Evolutionary conservation across 1,140 invertebrate species (phyloP).

Genomic region (Nymphalis io): DNA sequence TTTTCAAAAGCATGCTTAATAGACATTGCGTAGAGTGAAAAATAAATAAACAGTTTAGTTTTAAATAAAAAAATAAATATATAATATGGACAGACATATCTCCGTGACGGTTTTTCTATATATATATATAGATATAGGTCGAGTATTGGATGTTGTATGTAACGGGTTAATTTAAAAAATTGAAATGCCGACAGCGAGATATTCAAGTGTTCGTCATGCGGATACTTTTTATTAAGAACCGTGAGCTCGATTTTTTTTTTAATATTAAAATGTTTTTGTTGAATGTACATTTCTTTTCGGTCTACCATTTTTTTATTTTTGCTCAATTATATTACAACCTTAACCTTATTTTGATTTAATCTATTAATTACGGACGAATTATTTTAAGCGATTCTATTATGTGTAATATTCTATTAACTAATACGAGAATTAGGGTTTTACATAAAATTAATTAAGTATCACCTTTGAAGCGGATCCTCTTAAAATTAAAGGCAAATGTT

Average conservation of each 20-base stretch:
- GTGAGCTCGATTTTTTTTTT: slow-evolving; percentile 8
- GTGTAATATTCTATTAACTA: slow-evolving; percentile 23
- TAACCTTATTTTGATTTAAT: slow-evolving; percentile 7
- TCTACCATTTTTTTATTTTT: slow-evolving; percentile 1
- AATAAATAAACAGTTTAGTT: neutral
- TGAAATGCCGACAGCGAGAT: slow-evolving; percentile 10
- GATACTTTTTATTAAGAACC: slow-evolving; percentile 7
- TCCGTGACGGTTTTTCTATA: neutral
- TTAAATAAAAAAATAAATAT: neutral
- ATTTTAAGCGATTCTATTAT: slow-evolving; percentile 27
- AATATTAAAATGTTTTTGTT: neutral
- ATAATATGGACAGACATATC: neutral
- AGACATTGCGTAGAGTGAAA: neutral
- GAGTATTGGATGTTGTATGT: slow-evolving; percentile 13
- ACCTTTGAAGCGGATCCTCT: slow-evolving; percentile 41
- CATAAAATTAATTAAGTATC: slow-evolving; percentile 44
- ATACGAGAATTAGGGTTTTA: slow-evolving; percentile 33
- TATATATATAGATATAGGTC: slow-evolving; percentile 7
- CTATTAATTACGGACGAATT: neutral
- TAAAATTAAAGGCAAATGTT: slow-evolving; percentile 46
- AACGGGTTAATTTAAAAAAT: slow-evolving; percentile 10
- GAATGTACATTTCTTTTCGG: slow-evolving; percentile 11
- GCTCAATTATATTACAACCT: neutral
- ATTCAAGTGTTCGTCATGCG: slow-evolving; percentile 12
- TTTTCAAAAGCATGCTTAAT: too few relatives aligned